A percentile compares a stretch with the other conserved stretches of the same genome.
These are phyloP conservation scores for Pampus argenteus DNA, from an alignment of 2,797 vertebrate species.

Conservation along the genomic window DNA sequence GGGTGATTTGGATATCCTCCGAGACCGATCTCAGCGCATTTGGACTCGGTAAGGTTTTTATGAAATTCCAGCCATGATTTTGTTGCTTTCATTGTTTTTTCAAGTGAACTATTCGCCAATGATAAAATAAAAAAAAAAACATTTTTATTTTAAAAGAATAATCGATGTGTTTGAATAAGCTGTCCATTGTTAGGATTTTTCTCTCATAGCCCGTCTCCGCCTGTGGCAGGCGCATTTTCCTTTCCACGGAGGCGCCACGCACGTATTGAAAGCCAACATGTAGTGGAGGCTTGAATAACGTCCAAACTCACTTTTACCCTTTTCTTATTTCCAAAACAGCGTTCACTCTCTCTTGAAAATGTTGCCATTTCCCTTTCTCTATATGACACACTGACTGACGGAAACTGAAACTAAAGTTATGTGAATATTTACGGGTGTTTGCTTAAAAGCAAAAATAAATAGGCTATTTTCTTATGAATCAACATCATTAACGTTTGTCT, in stretches of 20 bases:
- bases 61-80: constrained; percentile 43
- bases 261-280: constrained; percentile 1
- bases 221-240: constrained; percentile 67
- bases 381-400: not conserved
- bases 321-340: not conserved
- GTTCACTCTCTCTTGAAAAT: not conserved
- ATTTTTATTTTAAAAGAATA: constrained; percentile 9
- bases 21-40: constrained; percentile 64
- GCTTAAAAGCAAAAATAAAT: not conserved
- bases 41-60: constrained; percentile 78
- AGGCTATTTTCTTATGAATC: not conserved
- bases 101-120: not conserved
- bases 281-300: constrained; percentile 6
- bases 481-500: not conserved
- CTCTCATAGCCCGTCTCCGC: constrained; percentile 33
- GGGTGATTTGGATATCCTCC: constrained; percentile 74
- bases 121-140: not conserved
- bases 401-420: constrained; percentile 17
- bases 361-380: not conserved
- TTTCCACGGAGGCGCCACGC: constrained; percentile 43
- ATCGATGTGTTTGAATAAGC: not conserved
- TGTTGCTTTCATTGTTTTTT: constrained; percentile 15
- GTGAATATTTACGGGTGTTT: not conserved
- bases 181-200: constrained; percentile 33
- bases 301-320: constrained; percentile 10